phyloP scores from a whole-genome alignment of 1,140 invertebrate genomes.

The Drosophila melanica region DNA sequence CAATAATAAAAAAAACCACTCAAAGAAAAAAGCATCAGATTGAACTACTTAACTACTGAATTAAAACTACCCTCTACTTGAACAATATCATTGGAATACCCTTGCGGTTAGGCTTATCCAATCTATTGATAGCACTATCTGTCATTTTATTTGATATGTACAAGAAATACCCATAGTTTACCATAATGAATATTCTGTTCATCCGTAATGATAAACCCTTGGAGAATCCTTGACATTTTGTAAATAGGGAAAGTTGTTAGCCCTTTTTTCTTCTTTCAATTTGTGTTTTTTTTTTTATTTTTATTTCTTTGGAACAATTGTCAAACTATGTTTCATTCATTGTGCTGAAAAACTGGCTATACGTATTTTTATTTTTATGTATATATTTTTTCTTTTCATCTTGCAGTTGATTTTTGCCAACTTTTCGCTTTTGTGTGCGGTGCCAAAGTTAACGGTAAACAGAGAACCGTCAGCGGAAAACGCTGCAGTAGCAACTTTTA shows the following conservation, averaged over 20 bases:
- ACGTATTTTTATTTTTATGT: not conserved
- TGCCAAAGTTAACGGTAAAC: constrained; percentile 35
- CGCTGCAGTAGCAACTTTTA: constrained; percentile 24
- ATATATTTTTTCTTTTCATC: not conserved
- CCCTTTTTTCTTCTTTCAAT: no score
- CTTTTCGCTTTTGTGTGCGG: not conserved
- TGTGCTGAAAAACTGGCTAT: not conserved
- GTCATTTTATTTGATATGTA: not conserved
- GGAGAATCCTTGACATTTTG: not conserved
- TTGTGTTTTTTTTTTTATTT: not conserved
- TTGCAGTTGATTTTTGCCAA: constrained; percentile 15
- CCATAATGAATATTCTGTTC: not conserved
- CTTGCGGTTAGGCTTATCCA: not conserved
- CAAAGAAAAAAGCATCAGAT: no score
- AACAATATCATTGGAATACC: no score
- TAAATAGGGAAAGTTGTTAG: not conserved
- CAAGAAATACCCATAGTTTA: not conserved
- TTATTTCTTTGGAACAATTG: not conserved
- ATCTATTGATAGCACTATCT: not conserved
- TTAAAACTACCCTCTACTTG: no score
- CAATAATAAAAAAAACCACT: no score
- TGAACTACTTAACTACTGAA: no score
- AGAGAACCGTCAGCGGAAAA: not conserved
- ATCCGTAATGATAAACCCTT: not conserved
- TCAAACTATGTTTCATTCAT: not conserved